Base-by-base conservation (phyloP, 2,888 invertebrate species). In the Dolichomitus sp. region DNA sequence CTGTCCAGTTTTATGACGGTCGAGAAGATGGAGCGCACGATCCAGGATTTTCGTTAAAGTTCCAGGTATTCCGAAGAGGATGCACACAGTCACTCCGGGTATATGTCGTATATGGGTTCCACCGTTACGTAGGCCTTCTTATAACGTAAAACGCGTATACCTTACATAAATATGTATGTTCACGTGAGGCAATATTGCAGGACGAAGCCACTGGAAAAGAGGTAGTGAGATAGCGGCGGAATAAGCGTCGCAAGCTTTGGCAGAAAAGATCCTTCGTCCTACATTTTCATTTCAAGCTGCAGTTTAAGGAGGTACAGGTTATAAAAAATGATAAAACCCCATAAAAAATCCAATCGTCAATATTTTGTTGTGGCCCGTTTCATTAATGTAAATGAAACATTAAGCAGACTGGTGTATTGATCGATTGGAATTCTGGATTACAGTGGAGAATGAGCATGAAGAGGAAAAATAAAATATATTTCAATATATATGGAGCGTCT, bases 101-200 rank as follows among this genome's bases (percentile, higher is more conserved):
- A 27, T 27, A 57, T 27, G 17, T 27, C 27, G 27, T 70, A 30
- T 57, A 42, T 30, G 42, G 23, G 57, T 70, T 54, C 30, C 23
- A 19, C 40, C 23, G 54, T 42, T 4, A 30, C n/a, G 73, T 45
- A 27, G 54, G 52, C 45, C 30, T 48, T 4, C 37, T 87, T 84
- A 86, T 86, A 85, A 81, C 80, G 73, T 69, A 69, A 81, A 88
- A 84, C 74, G 33, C 19, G 88, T 86, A 17, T 59, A 87, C 81
- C 85, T 84, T 75, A 85, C 85, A 89, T 87, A 89, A 88, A 88
- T 89, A 88, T 89, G 88, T 87, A 88, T 86, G 86, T 74, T 50
- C 52, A 70, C 78, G 84, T 83, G 86, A 86, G 76, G 87, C 84
- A 85, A 88, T 85, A 86, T 83, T 85, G 85, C 84, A 84, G 73